Evolutionary conservation across 2,888 invertebrate species (phyloP).

Genomic region (Spodoptera littoralis): DNA sequence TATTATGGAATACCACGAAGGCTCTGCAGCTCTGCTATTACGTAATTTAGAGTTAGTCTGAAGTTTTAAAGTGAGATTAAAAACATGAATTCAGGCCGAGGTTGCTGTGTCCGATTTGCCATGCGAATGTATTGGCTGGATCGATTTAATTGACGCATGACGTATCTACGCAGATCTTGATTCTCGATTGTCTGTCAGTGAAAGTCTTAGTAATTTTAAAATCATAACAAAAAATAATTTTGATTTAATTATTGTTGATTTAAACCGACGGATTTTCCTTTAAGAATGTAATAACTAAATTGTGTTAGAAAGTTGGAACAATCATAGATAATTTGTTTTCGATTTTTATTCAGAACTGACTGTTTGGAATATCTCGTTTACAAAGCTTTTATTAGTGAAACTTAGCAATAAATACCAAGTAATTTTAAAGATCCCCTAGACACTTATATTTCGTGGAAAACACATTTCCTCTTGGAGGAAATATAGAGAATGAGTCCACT

Average conservation of each 20-base stretch:
- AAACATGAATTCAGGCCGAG: slow-evolving; percentile 64
- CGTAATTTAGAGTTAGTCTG: slow-evolving; percentile 36
- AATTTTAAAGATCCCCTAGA: no score
- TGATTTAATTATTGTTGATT: slow-evolving; percentile 15
- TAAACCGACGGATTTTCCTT: slow-evolving; percentile 29
- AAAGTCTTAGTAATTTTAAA: slow-evolving; percentile 40
- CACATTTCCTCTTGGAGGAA: no score
- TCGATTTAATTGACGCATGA: slow-evolving; percentile 48
- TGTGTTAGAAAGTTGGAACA: slow-evolving; percentile 43
- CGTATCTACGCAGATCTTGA: slow-evolving; percentile 21
- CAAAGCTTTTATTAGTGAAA: no score
- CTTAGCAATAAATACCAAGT: no score
- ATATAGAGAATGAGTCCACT: no score
- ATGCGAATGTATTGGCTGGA: slow-evolving; percentile 56
- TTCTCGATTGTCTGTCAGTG: slow-evolving; percentile 26
- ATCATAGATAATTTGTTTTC: slow-evolving; percentile 33
- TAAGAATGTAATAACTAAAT: slow-evolving; percentile 26
- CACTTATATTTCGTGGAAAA: no score
- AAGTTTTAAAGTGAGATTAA: slow-evolving; percentile 52
- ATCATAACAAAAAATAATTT: slow-evolving; percentile 18
- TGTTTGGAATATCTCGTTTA: background rate
- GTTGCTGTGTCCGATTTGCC: slow-evolving; percentile 53
- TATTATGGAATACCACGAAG: slow-evolving; percentile 10
- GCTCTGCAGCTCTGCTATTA: slow-evolving; percentile 35
- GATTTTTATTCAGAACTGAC: slow-evolving; percentile 3